A percentile compares a stretch with the other conserved stretches of the same genome.
phyloP scores from a whole-genome alignment of 2,888 invertebrate genomes.

The Oscheius sp. region DNA sequence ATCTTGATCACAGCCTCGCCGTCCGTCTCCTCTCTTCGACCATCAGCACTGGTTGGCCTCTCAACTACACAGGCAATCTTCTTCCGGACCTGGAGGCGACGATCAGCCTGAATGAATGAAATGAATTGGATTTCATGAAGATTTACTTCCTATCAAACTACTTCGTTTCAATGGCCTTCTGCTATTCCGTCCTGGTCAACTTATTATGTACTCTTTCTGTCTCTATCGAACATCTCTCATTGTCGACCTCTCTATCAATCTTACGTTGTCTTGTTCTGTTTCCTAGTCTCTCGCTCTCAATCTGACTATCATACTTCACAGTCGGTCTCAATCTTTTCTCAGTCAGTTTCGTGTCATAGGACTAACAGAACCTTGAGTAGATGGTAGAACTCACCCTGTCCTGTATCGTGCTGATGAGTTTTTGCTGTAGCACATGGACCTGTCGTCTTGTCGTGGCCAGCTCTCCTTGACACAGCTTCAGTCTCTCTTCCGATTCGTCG shows the following conservation, averaged over 20 bases:
- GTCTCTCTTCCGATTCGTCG: constrained; percentile 63
- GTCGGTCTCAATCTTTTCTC: too few species aligned
- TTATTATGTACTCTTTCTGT: constrained; percentile 40
- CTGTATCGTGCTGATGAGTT: constrained; percentile 56
- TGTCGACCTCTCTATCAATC: too few species aligned
- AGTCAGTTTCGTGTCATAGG: constrained; percentile 23
- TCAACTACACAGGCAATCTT: constrained; percentile 37
- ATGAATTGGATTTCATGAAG: too few species aligned
- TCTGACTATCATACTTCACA: too few species aligned
- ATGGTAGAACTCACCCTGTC: constrained; percentile 37
- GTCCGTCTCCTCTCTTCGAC: constrained; percentile 3
- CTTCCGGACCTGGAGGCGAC: constrained; percentile 18
- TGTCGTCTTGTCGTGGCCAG: constrained; percentile 62
- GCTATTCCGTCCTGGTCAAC: constrained; percentile 27
- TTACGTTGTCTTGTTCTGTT: too few species aligned
- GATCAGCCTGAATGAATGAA: constrained; percentile 19
- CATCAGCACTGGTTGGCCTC: constrained; percentile 22
- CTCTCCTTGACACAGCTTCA: constrained; percentile 62
- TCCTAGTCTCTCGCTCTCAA: too few species aligned
- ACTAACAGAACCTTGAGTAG: neutral
- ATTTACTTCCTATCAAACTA: too few species aligned
- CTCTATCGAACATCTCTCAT: neutral
- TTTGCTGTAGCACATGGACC: constrained; percentile 68
- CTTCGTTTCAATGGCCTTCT: neutral
- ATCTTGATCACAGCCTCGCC: neutral